Conservation (phyloP, 1,140 invertebrate species). For the Drosophila lacertosa region DNA sequence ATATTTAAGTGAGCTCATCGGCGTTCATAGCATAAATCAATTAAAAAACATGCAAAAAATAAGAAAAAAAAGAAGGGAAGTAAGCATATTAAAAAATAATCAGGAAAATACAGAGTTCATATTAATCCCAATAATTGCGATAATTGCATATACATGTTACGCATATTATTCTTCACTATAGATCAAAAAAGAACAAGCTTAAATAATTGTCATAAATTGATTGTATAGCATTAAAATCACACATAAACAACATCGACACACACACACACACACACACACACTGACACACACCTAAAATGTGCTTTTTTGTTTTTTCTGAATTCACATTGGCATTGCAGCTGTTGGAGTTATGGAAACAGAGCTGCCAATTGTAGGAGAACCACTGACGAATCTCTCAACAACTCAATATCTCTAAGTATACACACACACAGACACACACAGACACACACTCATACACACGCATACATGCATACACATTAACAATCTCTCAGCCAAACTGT, state of each 20-base stretch:
- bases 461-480: not conserved
- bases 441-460: not conserved
- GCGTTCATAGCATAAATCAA: constrained; percentile 62
- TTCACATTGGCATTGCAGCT: constrained; percentile 35
- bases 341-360: not conserved
- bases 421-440: not conserved
- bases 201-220: constrained; percentile 18
- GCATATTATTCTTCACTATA: constrained; percentile 18
- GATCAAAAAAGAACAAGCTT: not conserved
- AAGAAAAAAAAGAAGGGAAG: constrained; percentile 18
- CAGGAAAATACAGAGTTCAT: constrained; percentile 16
- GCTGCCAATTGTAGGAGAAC: constrained; percentile 3
- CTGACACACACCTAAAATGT: not conserved
- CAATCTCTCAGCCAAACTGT: constrained; percentile 12
- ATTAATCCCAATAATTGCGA: constrained; percentile 21
- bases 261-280: constrained; percentile 1
- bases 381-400: constrained; percentile 1
- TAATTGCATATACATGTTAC: constrained; percentile 1
- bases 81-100: constrained; percentile 7
- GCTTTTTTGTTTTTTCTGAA: not conserved
- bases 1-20: constrained; percentile 22
- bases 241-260: not conserved
- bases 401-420: not conserved
- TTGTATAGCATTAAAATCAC: constrained; percentile 10
- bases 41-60: constrained; percentile 47